Evolutionary conservation across 2,888 invertebrate genomes (phyloP).

Genomic region (Chrysolina haemoptera): DNA sequence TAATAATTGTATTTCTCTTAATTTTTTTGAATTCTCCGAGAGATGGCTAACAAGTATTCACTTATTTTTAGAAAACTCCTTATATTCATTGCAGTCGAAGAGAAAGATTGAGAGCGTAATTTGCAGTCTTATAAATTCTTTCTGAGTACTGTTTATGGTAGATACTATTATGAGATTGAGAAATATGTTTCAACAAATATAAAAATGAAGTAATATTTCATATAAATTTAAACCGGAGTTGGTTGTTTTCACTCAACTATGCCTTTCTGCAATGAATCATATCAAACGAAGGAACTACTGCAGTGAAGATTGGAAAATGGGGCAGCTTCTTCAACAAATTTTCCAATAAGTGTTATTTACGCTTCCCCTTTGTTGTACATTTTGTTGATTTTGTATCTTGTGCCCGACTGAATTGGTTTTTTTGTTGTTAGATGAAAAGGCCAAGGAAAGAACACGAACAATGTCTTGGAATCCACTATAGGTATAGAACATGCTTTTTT

Average conservation of each 20-base stretch:
- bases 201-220: neutral
- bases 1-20: too few species aligned
- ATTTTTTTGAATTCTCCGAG: too few species aligned
- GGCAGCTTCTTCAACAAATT: neutral
- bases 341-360: constrained; percentile 6
- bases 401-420: neutral
- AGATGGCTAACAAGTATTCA: too few species aligned
- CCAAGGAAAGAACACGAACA: neutral
- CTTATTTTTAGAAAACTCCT: too few species aligned
- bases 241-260: neutral
- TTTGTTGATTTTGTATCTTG: neutral
- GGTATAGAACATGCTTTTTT: neutral
- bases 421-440: neutral
- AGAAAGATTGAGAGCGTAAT: too few species aligned
- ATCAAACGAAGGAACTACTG: neutral
- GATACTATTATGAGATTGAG: neutral
- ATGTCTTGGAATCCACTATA: neutral
- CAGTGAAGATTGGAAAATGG: neutral
- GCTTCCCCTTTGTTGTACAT: neutral
- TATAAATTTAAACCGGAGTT: too few species aligned
- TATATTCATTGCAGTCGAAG: too few species aligned
- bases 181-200: neutral
- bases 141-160: too few species aligned
- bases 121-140: too few species aligned
- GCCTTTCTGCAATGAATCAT: neutral